Percentiles rank a stretch among this genome's conserved stretches.
Conservation (phyloP, 2,888 invertebrate genomes). For the Luperina testacea region DNA sequence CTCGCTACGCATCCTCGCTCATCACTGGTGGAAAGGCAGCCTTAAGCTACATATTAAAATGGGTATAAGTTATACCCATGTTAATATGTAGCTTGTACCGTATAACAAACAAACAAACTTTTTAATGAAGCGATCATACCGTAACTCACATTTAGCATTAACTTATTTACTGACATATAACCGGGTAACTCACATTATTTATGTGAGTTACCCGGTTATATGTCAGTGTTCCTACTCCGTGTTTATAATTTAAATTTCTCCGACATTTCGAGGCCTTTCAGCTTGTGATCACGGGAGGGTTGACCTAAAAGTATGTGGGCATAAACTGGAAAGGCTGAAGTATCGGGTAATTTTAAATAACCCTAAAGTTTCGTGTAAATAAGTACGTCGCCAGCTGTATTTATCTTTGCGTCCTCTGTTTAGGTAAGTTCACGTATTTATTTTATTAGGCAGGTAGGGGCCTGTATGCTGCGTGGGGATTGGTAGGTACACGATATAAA, state of each 20-base stretch:
- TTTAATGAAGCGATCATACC: conserved; percentile 25
- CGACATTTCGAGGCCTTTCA: conserved; percentile 33
- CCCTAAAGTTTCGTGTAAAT: conserved; percentile 44
- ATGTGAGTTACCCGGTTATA: no score
- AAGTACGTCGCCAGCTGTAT: conserved; percentile 15
- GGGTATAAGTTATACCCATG: no score
- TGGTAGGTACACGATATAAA: neutral
- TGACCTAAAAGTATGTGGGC: conserved; percentile 44
- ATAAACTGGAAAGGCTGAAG: conserved; percentile 25
- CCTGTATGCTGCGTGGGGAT: neutral
- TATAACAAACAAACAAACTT: conserved; percentile 15
- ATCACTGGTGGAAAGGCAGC: no score
- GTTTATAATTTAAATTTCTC: conserved; percentile 49
- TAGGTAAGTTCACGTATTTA: conserved; percentile 3
- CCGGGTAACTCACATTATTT: conserved; percentile 20
- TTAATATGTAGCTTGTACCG: no score
- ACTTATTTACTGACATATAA: conserved; percentile 26
- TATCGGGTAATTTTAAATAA: conserved; percentile 46
- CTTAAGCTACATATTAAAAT: neutral
- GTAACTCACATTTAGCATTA: conserved; percentile 30
- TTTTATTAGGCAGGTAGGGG: neutral
- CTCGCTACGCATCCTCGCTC: no score
- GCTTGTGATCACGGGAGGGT: conserved; percentile 49
- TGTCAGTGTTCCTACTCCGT: conserved; percentile 16
- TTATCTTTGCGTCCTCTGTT: conserved; percentile 27